phyloP scores from a whole-genome alignment of 2,888 invertebrate species.

The Spodoptera picta region DNA sequence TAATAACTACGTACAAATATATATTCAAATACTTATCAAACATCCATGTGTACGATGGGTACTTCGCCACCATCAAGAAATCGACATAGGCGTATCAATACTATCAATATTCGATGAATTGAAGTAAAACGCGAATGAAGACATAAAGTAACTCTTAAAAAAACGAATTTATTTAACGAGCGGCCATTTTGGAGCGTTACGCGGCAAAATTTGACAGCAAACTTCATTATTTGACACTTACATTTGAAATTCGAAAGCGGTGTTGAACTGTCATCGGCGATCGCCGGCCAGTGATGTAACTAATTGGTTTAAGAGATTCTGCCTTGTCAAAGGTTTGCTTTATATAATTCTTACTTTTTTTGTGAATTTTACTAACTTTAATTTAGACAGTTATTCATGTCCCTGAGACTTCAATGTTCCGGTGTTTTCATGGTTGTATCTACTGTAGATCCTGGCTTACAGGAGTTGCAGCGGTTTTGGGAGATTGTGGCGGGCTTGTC shows the following conservation, averaged over 20 bases:
- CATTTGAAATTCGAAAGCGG: constrained; percentile 36
- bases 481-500: too few species aligned
- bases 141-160: constrained; percentile 36
- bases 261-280: constrained; percentile 29
- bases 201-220: constrained; percentile 33
- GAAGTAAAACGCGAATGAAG: constrained; percentile 14
- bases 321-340: not conserved
- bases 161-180: constrained; percentile 32
- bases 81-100: constrained; percentile 26
- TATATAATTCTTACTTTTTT: not conserved
- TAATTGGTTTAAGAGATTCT: constrained; percentile 1
- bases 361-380: too few species aligned
- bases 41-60: constrained; percentile 16
- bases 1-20: too few species aligned
- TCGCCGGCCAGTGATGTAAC: constrained; percentile 16
- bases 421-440: too few species aligned
- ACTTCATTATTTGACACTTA: constrained; percentile 38
- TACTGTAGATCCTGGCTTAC: too few species aligned
- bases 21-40: constrained; percentile 9
- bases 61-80: constrained; percentile 12
- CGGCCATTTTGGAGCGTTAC: constrained; percentile 44
- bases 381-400: too few species aligned
- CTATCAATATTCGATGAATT: constrained; percentile 42
- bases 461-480: too few species aligned
- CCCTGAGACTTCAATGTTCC: too few species aligned